A percentile compares a stretch with the other conserved stretches of the same genome.
These are phyloP conservation scores for Heliconius himera DNA, from an alignment of 1,140 invertebrate genomes.

Conservation along the genomic window DNA sequence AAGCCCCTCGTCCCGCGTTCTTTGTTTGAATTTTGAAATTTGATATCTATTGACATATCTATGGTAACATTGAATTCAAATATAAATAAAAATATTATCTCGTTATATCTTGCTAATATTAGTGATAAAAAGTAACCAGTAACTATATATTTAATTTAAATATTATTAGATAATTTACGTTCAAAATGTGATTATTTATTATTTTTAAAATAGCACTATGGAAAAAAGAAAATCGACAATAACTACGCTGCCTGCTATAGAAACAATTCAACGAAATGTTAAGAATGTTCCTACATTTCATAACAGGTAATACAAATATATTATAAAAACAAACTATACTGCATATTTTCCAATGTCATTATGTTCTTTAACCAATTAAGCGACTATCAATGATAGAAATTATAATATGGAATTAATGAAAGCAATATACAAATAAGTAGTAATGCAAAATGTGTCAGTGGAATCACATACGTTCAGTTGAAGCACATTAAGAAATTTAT, in stretches of 20 bases:
- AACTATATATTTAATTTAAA: background rate
- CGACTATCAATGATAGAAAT: too few species aligned
- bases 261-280: constrained; percentile 68
- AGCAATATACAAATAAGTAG: too few species aligned
- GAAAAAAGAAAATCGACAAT: constrained; percentile 41
- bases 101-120: background rate
- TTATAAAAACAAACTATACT: too few species aligned
- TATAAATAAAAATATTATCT: background rate
- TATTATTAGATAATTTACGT: background rate
- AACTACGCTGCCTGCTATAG: constrained; percentile 63
- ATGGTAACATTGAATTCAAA: background rate
- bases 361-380: too few species aligned
- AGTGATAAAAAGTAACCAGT: background rate
- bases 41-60: background rate
- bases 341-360: too few species aligned
- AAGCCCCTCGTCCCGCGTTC: background rate
- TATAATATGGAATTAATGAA: too few species aligned
- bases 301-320: constrained; percentile 46
- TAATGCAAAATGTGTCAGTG: too few species aligned
- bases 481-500: background rate
- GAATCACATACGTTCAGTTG: background rate
- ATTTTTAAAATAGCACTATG: constrained; percentile 35
- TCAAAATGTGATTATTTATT: background rate
- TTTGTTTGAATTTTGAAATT: background rate
- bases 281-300: constrained; percentile 55